Percentiles rank a stretch among this genome's conserved stretches.
phyloP scores from a whole-genome alignment of 1,140 invertebrate species.

The Nilaparvata lugens region DNA sequence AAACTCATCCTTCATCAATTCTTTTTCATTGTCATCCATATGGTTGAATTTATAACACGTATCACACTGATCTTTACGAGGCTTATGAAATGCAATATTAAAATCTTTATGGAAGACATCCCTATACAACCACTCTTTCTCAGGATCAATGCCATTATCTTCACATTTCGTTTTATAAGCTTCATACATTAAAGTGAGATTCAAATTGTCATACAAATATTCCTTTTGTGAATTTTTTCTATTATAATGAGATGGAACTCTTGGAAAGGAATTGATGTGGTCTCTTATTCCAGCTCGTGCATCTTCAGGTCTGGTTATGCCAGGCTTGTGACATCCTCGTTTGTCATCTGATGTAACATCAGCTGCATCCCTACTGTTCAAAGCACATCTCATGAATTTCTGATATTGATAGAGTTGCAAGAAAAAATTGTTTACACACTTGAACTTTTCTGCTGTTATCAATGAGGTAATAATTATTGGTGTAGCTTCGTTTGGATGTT shows the following conservation, averaged over 20 bases:
- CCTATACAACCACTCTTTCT: too few species aligned
- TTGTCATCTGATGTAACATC: conserved; percentile 1
- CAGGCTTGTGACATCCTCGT: neutral
- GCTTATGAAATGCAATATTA: neutral
- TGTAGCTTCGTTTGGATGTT: too few species aligned
- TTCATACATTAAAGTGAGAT: too few species aligned
- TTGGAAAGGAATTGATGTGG: neutral
- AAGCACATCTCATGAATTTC: neutral
- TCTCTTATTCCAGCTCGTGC: neutral
- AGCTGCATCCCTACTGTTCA: neutral
- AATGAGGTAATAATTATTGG: too few species aligned
- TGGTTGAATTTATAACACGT: conserved; percentile 15
- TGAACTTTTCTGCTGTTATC: neutral
- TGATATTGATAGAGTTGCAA: neutral
- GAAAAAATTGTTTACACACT: conserved; percentile 1
- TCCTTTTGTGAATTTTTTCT: neutral
- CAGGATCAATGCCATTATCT: too few species aligned
- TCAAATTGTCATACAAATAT: neutral
- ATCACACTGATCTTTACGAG: conserved; percentile 27
- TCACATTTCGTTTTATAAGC: too few species aligned
- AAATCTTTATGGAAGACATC: neutral
- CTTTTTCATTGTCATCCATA: conserved; percentile 19
- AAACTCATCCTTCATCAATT: conserved; percentile 22
- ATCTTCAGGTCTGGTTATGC: neutral
- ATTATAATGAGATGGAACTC: conserved; percentile 1